Conservation (phyloP, 2,888 invertebrate species). For the Drosophila prolongata region DNA sequence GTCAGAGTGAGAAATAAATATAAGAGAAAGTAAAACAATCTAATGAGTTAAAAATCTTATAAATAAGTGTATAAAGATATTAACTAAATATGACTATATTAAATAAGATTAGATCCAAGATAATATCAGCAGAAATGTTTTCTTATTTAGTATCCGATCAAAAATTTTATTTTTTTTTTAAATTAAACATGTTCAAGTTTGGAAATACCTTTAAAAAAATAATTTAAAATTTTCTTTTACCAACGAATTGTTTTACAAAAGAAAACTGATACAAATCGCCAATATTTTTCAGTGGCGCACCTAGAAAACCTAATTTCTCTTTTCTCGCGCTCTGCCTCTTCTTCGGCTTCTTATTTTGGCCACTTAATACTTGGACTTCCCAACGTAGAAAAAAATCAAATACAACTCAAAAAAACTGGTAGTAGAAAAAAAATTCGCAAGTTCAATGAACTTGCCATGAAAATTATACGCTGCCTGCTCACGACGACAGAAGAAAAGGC, state of each 20-base stretch:
- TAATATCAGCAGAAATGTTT: no score
- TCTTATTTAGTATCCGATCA: no score
- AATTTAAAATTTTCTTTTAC: no score
- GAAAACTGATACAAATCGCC: conserved; percentile 1
- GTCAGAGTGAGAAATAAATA: neutral
- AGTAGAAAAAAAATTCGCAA: conserved; percentile 68
- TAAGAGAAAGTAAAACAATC: conserved; percentile 4
- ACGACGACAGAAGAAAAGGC: conserved; percentile 51
- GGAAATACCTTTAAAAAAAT: no score
- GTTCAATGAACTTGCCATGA: conserved; percentile 82
- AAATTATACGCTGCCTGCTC: conserved; percentile 60
- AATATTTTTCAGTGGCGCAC: conserved; percentile 14
- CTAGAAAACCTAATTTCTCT: conserved; percentile 66
- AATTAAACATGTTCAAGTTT: no score
- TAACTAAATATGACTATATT: no score
- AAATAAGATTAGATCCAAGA: no score
- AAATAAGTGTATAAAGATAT: no score
- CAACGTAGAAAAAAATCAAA: conserved; percentile 37
- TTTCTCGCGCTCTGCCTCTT: conserved; percentile 36
- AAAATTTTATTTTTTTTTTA: no score
- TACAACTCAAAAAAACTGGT: conserved; percentile 42
- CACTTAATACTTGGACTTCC: conserved; percentile 25
- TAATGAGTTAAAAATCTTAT: neutral
- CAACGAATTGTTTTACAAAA: neutral
- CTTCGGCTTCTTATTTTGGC: conserved; percentile 11